Conservation (phyloP, 2,797 vertebrate species). For the Knipowitschia caucasica region DNA sequence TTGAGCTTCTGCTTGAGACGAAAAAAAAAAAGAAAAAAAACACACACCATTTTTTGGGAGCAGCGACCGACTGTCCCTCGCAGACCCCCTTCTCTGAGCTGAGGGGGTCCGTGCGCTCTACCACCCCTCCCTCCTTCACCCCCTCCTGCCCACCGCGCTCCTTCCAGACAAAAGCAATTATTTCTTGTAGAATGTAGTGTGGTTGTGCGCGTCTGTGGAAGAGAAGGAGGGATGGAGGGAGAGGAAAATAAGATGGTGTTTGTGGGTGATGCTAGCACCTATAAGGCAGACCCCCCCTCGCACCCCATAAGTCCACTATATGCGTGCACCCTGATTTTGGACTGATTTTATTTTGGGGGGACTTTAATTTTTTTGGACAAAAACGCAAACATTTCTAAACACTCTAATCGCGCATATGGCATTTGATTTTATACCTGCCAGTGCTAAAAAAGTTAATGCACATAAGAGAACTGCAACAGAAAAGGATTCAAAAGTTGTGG, state of each 20-base stretch:
- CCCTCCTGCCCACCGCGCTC: constrained; percentile 70
- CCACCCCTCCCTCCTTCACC: constrained; percentile 71
- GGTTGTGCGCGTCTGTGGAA: constrained; percentile 78
- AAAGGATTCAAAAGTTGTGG: neutral
- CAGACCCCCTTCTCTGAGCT: constrained; percentile 74
- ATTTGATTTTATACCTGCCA: neutral
- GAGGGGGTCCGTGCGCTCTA: constrained; percentile 73
- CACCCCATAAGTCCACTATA: constrained; percentile 12
- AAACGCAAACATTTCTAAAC: constrained; percentile 21
- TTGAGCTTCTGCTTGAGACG: too few relatives aligned
- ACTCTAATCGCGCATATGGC: neutral
- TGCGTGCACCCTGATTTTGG: neutral
- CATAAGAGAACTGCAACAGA: neutral
- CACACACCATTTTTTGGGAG: constrained; percentile 43
- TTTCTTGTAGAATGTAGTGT: constrained; percentile 86
- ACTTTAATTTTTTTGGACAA: constrained; percentile 49
- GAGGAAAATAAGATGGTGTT: constrained; percentile 75
- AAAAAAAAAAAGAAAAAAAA: too few relatives aligned
- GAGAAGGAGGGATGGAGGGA: constrained; percentile 68
- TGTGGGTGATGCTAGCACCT: constrained; percentile 68
- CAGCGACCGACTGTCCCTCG: constrained; percentile 82
- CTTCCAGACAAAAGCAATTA: constrained; percentile 98
- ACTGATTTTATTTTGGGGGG: constrained; percentile 15
- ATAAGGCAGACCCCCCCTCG: constrained; percentile 37
- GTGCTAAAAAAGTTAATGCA: neutral